These are phyloP conservation scores for Pristionchus japonicus DNA, from an alignment of 2,888 invertebrate genomes.

Conservation along the genomic window DNA sequence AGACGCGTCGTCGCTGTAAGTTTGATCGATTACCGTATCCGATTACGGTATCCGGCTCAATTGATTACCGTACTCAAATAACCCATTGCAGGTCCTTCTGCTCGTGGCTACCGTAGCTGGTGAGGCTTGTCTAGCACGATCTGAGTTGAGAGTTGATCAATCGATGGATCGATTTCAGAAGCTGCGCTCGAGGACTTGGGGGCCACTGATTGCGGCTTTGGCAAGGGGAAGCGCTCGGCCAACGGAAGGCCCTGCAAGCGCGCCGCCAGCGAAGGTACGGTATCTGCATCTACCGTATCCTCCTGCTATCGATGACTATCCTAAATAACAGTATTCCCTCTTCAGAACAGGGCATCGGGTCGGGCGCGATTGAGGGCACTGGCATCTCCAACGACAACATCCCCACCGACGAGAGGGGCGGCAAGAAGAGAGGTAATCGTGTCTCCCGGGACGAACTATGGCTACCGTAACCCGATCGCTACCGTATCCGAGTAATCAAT, in stretches of 20 bases:
- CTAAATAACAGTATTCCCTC: too few relatives aligned
- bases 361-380: not conserved
- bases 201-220: not conserved
- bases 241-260: too few relatives aligned
- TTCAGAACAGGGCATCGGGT: not conserved
- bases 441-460: too few relatives aligned
- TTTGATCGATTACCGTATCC: not conserved
- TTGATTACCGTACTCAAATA: not conserved
- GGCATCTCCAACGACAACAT: not conserved
- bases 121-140: not conserved
- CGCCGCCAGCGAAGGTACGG: too few relatives aligned
- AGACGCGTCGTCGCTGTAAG: not conserved
- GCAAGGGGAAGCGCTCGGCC: too few relatives aligned
- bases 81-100: not conserved
- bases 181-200: not conserved
- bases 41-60: not conserved
- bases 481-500: too few relatives aligned
- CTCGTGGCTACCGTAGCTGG: not conserved
- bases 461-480: too few relatives aligned
- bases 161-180: not conserved
- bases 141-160: not conserved
- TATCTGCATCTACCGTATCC: too few relatives aligned
- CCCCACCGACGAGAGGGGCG: too few relatives aligned
- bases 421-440: too few relatives aligned
- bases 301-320: too few relatives aligned